Conservation (phyloP, 2,888 invertebrate genomes). For the Rotaria sp. region DNA sequence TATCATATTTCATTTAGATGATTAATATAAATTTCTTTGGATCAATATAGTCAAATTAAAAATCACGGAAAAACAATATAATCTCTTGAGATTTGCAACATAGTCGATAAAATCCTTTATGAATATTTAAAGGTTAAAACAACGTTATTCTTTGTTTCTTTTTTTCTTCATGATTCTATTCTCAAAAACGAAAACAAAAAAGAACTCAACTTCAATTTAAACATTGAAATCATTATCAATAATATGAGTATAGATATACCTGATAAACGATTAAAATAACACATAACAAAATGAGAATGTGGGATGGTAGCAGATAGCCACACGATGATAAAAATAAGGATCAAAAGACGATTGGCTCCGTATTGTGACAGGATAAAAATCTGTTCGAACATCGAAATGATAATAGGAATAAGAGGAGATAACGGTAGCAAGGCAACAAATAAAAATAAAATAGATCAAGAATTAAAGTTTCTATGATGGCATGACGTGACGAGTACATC, state of each 20-base stretch:
- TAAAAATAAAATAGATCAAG: background rate
- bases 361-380: background rate
- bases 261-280: conserved; percentile 27
- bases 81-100: background rate
- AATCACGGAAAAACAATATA: background rate
- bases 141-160: too few relatives aligned
- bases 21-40: background rate
- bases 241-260: background rate
- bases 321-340: background rate
- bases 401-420: background rate
- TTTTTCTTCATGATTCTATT: too few relatives aligned
- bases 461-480: background rate
- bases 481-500: background rate
- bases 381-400: background rate
- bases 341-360: background rate
- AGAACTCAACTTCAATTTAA: background rate
- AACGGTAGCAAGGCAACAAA: background rate
- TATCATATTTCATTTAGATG: background rate
- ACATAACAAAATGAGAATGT: background rate
- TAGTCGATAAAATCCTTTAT: background rate
- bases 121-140: background rate
- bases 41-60: background rate
- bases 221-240: background rate
- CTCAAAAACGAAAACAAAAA: background rate
- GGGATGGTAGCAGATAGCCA: background rate